Percentiles rank a stretch among this genome's conserved stretches.
phyloP scores from a whole-genome alignment of 2,888 invertebrate genomes.

The Dendrolimus houi region DNA sequence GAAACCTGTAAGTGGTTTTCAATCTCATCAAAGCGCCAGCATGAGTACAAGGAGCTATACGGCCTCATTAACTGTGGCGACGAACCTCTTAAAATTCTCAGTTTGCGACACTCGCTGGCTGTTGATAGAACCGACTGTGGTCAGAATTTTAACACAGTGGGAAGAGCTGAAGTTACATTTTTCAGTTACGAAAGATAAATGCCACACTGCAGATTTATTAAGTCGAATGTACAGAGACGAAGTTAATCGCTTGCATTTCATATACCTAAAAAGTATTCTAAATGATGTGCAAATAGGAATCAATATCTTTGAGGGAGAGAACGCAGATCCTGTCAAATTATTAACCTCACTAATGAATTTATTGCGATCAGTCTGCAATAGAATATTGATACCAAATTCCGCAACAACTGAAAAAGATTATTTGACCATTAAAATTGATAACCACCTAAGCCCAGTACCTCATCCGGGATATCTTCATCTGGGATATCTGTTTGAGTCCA shows the following conservation, averaged over 20 bases:
- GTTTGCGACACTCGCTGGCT: constrained; percentile 14
- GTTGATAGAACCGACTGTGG: constrained; percentile 7
- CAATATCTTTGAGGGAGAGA: constrained; percentile 7
- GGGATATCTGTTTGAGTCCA: constrained; percentile 6
- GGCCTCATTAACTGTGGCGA: constrained; percentile 22
- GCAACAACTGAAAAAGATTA: constrained; percentile 12
- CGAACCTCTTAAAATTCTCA: constrained; percentile 24
- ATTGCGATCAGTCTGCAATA: constrained; percentile 16
- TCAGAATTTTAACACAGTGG: constrained; percentile 9
- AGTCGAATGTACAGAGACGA: constrained; percentile 4
- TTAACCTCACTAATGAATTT: constrained; percentile 11
- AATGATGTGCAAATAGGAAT: constrained; percentile 7
- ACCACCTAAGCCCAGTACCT: constrained; percentile 9
- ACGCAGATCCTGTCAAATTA: constrained; percentile 6
- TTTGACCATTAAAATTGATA: constrained; percentile 10
- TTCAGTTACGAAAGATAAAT: constrained; percentile 5
- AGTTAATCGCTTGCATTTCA: constrained; percentile 3
- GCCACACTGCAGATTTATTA: constrained; percentile 8
- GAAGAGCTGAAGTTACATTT: constrained; percentile 11
- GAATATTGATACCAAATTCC: constrained; percentile 11
- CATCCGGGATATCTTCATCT: no score
- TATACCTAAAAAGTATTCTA: constrained; percentile 2
- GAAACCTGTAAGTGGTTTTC: constrained; percentile 31
- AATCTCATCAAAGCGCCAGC: constrained; percentile 17
- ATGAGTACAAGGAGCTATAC: constrained; percentile 20